phyloP scores from a whole-genome alignment of 1,140 invertebrate genomes.

The Drosophila guanche region DNA sequence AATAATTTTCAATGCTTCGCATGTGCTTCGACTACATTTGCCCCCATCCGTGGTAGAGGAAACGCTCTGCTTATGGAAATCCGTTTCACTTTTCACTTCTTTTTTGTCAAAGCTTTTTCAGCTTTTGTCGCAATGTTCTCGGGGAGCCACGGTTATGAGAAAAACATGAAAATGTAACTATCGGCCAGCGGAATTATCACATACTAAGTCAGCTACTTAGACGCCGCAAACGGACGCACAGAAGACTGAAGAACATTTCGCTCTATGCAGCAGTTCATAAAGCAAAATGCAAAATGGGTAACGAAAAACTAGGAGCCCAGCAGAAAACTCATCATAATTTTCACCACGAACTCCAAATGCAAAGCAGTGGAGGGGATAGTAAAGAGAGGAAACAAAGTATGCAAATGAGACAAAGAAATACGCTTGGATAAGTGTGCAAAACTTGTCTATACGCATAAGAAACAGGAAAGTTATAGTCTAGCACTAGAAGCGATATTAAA shows the following conservation, averaged over 20 bases:
- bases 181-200: constrained; percentile 75
- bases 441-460: constrained; percentile 17
- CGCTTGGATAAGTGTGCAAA: constrained; percentile 21
- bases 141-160: constrained; percentile 43
- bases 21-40: constrained; percentile 69
- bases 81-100: constrained; percentile 25
- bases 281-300: constrained; percentile 46
- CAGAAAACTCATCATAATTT: constrained; percentile 47
- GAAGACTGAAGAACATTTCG: constrained; percentile 22
- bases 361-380: constrained; percentile 7
- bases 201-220: constrained; percentile 79
- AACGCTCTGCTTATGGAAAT: constrained; percentile 67
- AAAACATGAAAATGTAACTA: constrained; percentile 79
- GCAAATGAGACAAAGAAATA: constrained; percentile 49
- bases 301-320: background rate
- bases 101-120: constrained; percentile 30
- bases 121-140: constrained; percentile 26
- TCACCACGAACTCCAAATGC: constrained; percentile 22
- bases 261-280: constrained; percentile 79
- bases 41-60: background rate
- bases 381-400: constrained; percentile 72
- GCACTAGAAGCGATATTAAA: background rate
- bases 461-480: constrained; percentile 5
- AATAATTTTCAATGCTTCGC: constrained; percentile 80
- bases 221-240: background rate